Base-by-base conservation (phyloP, 2,797 vertebrate genomes). In the Poecilia wingei region DNA sequence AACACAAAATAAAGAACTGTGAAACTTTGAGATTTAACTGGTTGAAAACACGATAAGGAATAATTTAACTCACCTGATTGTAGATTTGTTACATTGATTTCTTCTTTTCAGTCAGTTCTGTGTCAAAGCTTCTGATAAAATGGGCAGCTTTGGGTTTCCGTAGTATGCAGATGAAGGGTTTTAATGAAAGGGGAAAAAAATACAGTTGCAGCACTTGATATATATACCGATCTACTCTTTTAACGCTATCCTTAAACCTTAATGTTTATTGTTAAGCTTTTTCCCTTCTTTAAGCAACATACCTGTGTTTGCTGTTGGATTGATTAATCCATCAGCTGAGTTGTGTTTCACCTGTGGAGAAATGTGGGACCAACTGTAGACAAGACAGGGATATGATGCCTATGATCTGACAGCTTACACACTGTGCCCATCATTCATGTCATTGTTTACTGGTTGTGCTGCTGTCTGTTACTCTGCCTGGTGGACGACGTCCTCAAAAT, bases 381-480 rank as follows among this genome's bases (percentile, higher is more conserved):
- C 76, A 74, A 73, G 57, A 74, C 74, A 25, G 25, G 74, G 75
- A 77, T 78, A 74, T 83, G 80, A 77, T 84, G 76, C 85, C 68
- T 59, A 10, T 45, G 61, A 80, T 80, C 57, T 77, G 84, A 89
- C 84, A 87, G 83, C 82, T 82, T 55, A 61, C 83, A 74, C 51
- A 66, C 84, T 73, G 78, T 47, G 82, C 61, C 25, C 8, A 75
- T 85, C 79, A 80, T 45, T 82, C 83, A 77, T 41, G 79, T 83
- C 76, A 76, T n/a, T 43, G 79, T 57, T 86, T 79, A 75, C 68
- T 43, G 72, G 46, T 47, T 59, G 46, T 0, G 16, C 61, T 43
- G 53, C 64, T 66, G 2, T 73, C 39, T 76, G 70, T 72, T 46
- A 6, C 74, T 43, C 47, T 20, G 31, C 51, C 69, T 75, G 68